Evolutionary conservation across 2,113 vertebrate genomes (phyloP), one percentile per base, ranked within the genome.

Genomic region (Lophius piscatorius): DNA sequence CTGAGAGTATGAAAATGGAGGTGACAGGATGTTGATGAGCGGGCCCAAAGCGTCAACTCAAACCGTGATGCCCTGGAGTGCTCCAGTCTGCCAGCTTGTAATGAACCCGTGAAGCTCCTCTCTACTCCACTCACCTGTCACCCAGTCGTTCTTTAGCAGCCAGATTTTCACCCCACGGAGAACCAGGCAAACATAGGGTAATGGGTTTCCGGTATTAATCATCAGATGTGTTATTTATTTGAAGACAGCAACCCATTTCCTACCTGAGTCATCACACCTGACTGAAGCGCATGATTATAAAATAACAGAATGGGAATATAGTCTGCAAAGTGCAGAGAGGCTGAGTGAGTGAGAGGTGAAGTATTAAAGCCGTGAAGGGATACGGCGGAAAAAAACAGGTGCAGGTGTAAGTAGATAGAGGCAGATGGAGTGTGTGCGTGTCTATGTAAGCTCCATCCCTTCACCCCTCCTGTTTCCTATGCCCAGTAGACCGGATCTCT

Each of bases 11-110:
- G 66, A 78, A 76, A 87, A 63, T 52, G 71, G 74, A 80, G 77
- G 82, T 82, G 85, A 82, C 80, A 82, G 78, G 73, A 80, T 72
- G 80, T 50, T 81, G 83, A 87, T 83, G 85, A 84, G 79, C 70
- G 76, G 58, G 70, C 81, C 77, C 4, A 20, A 28, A 70, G 78
- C 73, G 17, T 73, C 74, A 74, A 74, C 81, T 75, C 80, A 52
- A 66, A 58, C 76, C 24, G 29, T 22, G 9, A 22, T 74, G 69
- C 79, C 85, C 66, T 35, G 54, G 57, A 79, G 69, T 74, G 68
- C 61, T 58, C 50, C 58, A 49, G 56, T 76, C 75, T 52, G 63
- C 73, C 74, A 74, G 63, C 45, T 52, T 8, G 64, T 85, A 87
- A 85, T 81, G 74, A 85, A 85, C 81, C 86, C 57, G 40, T 55